Evolutionary conservation across 2,888 invertebrate genomes (phyloP).

Genomic region (Macrophya alboannulata): DNA sequence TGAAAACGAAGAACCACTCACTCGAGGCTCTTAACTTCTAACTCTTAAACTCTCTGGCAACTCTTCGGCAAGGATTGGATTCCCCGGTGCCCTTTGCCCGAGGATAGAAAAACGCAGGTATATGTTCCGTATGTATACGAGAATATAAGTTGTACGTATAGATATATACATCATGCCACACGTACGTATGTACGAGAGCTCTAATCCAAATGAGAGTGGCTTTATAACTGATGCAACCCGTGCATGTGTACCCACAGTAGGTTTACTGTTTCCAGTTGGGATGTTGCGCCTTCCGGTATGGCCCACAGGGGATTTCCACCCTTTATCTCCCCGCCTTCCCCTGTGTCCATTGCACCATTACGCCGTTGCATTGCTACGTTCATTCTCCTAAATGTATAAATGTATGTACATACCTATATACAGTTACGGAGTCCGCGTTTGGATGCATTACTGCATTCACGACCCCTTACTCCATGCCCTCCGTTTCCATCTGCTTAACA

Average conservation of each 20-base stretch:
- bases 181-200: not conserved
- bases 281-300: constrained; percentile 49
- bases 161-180: not conserved
- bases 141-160: not conserved
- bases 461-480: constrained; percentile 62
- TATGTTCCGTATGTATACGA: no score
- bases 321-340: not conserved
- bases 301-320: constrained; percentile 43
- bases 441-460: constrained; percentile 73
- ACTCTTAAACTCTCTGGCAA: constrained; percentile 42
- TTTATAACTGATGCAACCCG: constrained; percentile 41
- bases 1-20: constrained; percentile 43
- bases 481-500: constrained; percentile 76
- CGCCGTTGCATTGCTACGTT: constrained; percentile 36
- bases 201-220: constrained; percentile 54
- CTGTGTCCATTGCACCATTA: constrained; percentile 35
- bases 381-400: constrained; percentile 42
- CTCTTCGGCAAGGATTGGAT: constrained; percentile 41
- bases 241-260: constrained; percentile 19
- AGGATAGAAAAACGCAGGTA: constrained; percentile 1
- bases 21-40: constrained; percentile 35
- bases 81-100: constrained; percentile 24
- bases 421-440: not conserved
- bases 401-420: constrained; percentile 21
- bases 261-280: constrained; percentile 49